Percentiles rank a stretch among this genome's conserved stretches.
Conservation (phyloP, 2,113 vertebrate species). For the Coptodon rendalli region DNA sequence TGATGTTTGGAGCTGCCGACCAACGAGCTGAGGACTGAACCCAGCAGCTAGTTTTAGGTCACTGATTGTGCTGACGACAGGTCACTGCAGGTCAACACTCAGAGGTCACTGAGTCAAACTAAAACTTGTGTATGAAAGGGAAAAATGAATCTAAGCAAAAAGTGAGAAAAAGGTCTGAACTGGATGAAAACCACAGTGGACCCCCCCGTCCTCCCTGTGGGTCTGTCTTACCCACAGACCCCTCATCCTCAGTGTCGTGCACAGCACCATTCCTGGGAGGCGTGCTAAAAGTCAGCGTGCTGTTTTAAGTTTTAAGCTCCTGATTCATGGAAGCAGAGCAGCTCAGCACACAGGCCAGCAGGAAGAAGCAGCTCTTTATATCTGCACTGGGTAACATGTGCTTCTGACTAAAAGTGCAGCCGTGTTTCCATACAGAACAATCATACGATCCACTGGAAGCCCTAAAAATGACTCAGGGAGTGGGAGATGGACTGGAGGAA, state of each 20-base stretch:
- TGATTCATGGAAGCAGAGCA: neutral
- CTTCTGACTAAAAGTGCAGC: neutral
- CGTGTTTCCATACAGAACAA: neutral
- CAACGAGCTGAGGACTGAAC: neutral
- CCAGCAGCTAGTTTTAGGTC: accelerated
- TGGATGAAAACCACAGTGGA: neutral
- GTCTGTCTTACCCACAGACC: neutral
- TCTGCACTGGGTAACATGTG: neutral
- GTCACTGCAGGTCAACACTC: neutral
- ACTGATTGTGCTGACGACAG: neutral
- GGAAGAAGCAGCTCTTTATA: neutral
- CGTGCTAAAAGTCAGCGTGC: neutral
- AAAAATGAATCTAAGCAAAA: neutral
- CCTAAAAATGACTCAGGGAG: neutral
- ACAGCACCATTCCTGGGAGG: neutral
- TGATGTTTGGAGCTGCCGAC: neutral
- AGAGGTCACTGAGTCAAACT: neutral
- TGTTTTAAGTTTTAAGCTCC: neutral
- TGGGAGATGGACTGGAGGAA: no score
- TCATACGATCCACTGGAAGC: neutral
- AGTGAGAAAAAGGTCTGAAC: neutral
- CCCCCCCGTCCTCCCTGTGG: neutral
- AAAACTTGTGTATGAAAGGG: neutral
- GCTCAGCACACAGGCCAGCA: neutral
- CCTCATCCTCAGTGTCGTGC: accelerated